These are phyloP conservation scores for Sinodicranocentrus sp. DNA, from an alignment of 2,888 invertebrate genomes.

Conservation along the genomic window DNA sequence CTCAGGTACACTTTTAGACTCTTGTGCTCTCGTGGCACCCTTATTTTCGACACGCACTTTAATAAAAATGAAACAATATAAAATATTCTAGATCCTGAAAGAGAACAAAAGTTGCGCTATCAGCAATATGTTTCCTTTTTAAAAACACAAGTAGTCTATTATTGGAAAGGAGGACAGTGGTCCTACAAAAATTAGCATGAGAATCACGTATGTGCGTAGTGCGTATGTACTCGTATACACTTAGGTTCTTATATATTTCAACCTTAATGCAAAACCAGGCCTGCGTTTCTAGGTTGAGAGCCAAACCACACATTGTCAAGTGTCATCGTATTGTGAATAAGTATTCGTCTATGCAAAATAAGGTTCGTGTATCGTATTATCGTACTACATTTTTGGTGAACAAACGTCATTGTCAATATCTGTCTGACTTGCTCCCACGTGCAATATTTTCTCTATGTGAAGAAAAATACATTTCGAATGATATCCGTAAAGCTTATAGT, in stretches of 20 bases:
- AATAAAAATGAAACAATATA: constrained; percentile 32
- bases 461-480: no score
- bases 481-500: no score
- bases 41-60: constrained; percentile 12
- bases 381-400: not conserved
- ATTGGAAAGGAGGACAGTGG: constrained; percentile 30
- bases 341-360: not conserved
- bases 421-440: not conserved
- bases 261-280: not conserved
- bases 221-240: no score
- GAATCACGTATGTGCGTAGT: constrained; percentile 30
- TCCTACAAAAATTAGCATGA: constrained; percentile 28
- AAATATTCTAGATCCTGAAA: no score
- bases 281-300: constrained; percentile 45
- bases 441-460: no score
- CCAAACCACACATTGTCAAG: constrained; percentile 28
- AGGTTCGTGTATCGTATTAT: not conserved
- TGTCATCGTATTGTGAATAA: constrained; percentile 35
- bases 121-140: not conserved
- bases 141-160: not conserved
- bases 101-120: not conserved
- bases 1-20: not conserved
- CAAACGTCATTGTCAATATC: constrained; percentile 1
- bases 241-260: not conserved
- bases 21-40: not conserved